Base-by-base conservation (phyloP, 2,113 vertebrate species). In the Tretioscincus oriximinensis region DNA sequence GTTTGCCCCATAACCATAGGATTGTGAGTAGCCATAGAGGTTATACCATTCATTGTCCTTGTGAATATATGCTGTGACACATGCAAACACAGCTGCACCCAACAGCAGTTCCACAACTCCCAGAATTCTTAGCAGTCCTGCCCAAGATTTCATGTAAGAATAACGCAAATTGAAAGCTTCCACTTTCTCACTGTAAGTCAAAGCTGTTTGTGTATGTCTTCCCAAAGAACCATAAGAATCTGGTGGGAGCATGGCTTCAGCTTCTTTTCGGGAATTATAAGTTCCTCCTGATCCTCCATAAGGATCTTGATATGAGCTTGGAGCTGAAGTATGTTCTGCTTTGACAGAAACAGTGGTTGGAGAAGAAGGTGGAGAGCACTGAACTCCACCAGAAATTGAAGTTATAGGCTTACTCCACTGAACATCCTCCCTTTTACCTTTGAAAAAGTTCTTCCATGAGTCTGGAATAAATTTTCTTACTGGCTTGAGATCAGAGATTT, bases 11-110 rank as follows among this genome's bases (percentile, higher is more conserved):
- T 91, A 92, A 47, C 95, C 71, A 8, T 96, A 95, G 1, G 97
- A 95, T 85, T 95, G 93, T 0, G 95, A 90, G 84, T 97, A 97
- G 0, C 98, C 98, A 12, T 96, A 98, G 95, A 96, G 87, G 88
- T 99, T 99, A 87, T 97, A 98, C 98, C 98, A 99, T 89, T 99
- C 97, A 7, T 96, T 99, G 91, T 99, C 98, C 90, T 99, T 98
- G 91, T 99, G 97, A 28, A 99, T 94, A 1, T 99, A 99, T 1
- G 98, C 97, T 0, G 97, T 98, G 86, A 98, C 96, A 20, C 98
- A 99, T n/a, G 98, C 98, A 9, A 99, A 98, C 65, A 99, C 96
- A 0, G 93, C 97, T 0, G 97, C 97, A 0, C 98, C 98, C 73
- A 98, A 89, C 20, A 99, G 95, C 86, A 99, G 95, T 90, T 99